Percentiles rank a stretch among this genome's conserved stretches.
phyloP scores from a whole-genome alignment of 2,113 vertebrate species.

The Barbus barbus region DNA sequence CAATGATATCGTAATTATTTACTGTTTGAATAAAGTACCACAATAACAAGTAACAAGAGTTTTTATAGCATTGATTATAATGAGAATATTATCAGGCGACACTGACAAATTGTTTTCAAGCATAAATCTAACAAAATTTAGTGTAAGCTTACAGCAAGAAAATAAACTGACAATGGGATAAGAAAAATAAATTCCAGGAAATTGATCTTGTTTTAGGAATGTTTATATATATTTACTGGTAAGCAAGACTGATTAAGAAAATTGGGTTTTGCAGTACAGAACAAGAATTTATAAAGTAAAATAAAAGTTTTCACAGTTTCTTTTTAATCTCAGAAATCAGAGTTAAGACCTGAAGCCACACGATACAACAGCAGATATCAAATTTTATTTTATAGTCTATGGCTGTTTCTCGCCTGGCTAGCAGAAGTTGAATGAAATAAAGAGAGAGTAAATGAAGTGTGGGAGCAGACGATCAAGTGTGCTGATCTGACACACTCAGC shows the following conservation, averaged over 20 bases:
- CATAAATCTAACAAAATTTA: neutral
- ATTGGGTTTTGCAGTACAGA: neutral
- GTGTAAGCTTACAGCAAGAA: neutral
- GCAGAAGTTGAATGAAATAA: constrained; percentile 20
- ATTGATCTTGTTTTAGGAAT: neutral
- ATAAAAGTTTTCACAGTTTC: neutral
- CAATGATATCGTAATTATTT: neutral
- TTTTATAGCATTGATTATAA: neutral
- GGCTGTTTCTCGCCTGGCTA: constrained; percentile 4
- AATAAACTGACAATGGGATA: neutral
- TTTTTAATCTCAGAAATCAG: neutral
- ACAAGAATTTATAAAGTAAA: neutral
- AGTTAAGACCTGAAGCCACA: constrained; percentile 1
- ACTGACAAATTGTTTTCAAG: neutral
- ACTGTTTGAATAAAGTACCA: no score
- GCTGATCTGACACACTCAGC: constrained; percentile 16
- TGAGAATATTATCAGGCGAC: neutral
- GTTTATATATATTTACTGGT: neutral
- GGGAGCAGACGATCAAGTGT: constrained; percentile 9
- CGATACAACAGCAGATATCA: neutral
- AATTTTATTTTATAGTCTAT: neutral
- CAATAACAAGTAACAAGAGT: no score
- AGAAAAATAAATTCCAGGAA: neutral
- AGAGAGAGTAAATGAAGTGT: constrained; percentile 23
- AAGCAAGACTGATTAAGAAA: neutral